These are phyloP conservation scores for Menidia menidia DNA, from an alignment of 2,797 vertebrate species.

Conservation along the genomic window DNA sequence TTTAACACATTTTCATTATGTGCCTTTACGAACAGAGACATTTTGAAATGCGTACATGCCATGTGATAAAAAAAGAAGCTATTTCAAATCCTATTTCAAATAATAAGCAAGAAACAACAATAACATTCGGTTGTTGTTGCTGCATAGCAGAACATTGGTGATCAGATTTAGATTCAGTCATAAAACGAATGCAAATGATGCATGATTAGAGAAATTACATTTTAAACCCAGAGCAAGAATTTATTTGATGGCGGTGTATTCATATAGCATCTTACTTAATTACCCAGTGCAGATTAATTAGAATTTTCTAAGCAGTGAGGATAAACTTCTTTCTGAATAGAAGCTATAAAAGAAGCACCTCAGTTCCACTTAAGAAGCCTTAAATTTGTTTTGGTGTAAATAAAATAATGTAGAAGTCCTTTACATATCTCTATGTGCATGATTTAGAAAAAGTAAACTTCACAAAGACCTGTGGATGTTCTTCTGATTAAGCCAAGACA, in stretches of 20 bases:
- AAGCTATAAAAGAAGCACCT: neutral
- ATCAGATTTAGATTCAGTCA: neutral
- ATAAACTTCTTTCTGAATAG: neutral
- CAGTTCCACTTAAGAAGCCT: too few species aligned
- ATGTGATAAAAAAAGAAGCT: neutral
- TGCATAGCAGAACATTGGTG: neutral
- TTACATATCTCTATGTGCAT: conserved; percentile 3
- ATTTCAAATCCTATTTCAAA: neutral
- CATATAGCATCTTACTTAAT: too few species aligned
- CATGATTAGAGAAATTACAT: too few species aligned
- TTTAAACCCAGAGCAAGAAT: too few species aligned
- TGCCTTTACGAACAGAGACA: neutral
- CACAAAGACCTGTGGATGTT: conserved; percentile 12
- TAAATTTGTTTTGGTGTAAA: neutral
- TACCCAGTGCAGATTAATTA: too few species aligned
- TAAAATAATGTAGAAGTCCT: conserved; percentile 3
- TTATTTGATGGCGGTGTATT: too few species aligned
- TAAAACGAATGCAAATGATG: too few species aligned
- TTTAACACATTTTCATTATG: neutral
- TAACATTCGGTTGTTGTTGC: neutral
- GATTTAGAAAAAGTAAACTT: conserved; percentile 5
- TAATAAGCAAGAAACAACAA: neutral
- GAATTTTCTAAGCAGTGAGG: neutral
- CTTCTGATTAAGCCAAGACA: conserved; percentile 31
- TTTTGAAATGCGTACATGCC: neutral